Conservation (phyloP, 2,888 invertebrate species). For the Drosophila lacicola region DNA sequence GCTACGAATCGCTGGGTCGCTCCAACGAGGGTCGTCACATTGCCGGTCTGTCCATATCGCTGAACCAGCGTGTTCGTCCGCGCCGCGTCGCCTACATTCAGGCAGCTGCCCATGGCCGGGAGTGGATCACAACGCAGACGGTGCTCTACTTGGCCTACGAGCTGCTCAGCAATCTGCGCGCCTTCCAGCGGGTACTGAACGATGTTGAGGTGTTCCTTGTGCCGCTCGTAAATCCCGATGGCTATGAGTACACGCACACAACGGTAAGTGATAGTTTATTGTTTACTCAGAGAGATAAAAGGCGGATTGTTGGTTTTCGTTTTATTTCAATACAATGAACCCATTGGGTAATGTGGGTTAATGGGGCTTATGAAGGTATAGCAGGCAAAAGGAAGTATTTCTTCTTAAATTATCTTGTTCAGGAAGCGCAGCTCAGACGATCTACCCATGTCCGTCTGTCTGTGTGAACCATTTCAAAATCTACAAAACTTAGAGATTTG, state of each 20-base stretch:
- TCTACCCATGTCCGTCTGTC: too few relatives aligned
- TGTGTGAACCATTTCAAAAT: too few relatives aligned
- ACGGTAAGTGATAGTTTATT: constrained; percentile 60
- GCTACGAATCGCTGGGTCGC: constrained; percentile 82
- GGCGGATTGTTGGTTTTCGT: too few relatives aligned
- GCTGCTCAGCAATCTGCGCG: constrained; percentile 86
- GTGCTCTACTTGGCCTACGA: constrained; percentile 89
- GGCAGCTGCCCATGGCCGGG: constrained; percentile 86
- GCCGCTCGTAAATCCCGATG: constrained; percentile 85
- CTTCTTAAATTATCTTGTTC: too few relatives aligned
- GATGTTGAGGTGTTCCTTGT: constrained; percentile 83
- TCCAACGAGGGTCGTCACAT: constrained; percentile 83
- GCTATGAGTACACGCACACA: constrained; percentile 84
- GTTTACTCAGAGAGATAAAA: too few relatives aligned
- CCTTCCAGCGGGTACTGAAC: constrained; percentile 77
- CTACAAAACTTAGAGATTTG: too few relatives aligned
- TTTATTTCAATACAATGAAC: too few relatives aligned
- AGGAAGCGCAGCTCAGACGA: too few relatives aligned
- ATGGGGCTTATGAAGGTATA: too few relatives aligned
- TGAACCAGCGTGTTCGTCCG: constrained; percentile 70
- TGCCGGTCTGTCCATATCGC: constrained; percentile 81
- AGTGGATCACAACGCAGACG: constrained; percentile 90
- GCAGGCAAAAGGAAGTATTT: too few relatives aligned
- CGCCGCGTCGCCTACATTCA: constrained; percentile 84
- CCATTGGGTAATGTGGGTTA: too few relatives aligned